Base-by-base conservation (phyloP, 2,113 vertebrate species). In the Lophura nycthemera region DNA sequence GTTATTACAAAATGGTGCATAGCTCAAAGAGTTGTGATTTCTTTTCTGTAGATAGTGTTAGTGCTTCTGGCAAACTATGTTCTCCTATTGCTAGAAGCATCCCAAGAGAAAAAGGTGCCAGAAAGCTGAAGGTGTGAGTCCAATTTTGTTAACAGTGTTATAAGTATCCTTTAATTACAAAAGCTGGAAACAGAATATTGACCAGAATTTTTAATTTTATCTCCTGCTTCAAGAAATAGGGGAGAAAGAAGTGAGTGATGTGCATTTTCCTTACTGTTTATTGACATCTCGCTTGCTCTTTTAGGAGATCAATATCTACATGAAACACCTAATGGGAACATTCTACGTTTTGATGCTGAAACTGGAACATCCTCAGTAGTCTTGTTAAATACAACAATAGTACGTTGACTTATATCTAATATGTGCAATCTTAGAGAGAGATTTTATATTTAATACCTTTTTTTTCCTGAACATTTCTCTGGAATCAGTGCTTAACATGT, bases 221-320 rank as follows among this genome's bases (percentile, higher is more conserved):
- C 88, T 90, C 14, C 29, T 83, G 11, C 24, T 86, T 78, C 5
- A 1, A 1, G 25, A 32, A 30, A 20, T 34, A 22, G 17, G 36
- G 12, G 8, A 86, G 66, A 56, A 32, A 50, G 10, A 77, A 74
- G 38, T 64, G 45, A 63, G 36, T 38, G 11, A 24, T 54, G 10
- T 60, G 13, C 5, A 32, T 77, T 84, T 81, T 48, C 42, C 5
- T 76, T 72, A 34, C 1, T 71, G 69, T 50, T 78, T 63, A 59
- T 86, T 88, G 50, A 15, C 24, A 57, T 63, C 19, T 60, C 8
- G 92, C 76, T 97, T 96, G 25, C 96, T 86, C 90, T 74, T 95
- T 90, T 89, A 98, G 98, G 97, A 93, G 82, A 96, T 69, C 88
- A 98, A 54, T 98, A 98, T 90, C 92, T 98, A 88, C 96, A 97